These are phyloP conservation scores for Scolopax mira DNA, from an alignment of 2,113 vertebrate genomes.

Conservation along the genomic window DNA sequence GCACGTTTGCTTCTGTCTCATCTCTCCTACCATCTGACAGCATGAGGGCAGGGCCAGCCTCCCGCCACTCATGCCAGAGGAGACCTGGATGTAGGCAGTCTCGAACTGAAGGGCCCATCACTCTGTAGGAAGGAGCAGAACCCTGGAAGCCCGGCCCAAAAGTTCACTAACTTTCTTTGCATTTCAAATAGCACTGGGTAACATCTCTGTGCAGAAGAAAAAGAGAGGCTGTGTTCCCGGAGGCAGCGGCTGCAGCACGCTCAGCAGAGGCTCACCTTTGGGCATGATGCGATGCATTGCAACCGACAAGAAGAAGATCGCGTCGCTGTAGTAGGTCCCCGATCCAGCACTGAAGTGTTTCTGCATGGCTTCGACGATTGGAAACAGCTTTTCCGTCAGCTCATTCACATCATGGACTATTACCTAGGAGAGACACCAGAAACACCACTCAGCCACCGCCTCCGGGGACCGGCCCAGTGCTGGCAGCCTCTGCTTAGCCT, in stretches of 20 bases:
- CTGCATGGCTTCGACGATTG: constrained; percentile 93
- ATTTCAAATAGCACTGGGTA: background rate
- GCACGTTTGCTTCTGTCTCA: background rate
- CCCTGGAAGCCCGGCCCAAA: background rate
- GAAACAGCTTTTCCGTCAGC: constrained; percentile 90
- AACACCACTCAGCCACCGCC: accelerated
- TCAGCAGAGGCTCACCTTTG: constrained; percentile 73
- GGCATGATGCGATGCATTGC: constrained; percentile 97
- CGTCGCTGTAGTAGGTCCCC: constrained; percentile 92
- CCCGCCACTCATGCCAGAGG: accelerated
- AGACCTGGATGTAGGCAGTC: background rate
- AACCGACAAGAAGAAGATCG: constrained; percentile 97
- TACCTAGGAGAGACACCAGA: constrained; percentile 76
- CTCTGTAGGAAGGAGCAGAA: background rate
- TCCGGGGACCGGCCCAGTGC: background rate
- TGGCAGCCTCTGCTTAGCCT: background rate
- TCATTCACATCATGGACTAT: constrained; percentile 86
- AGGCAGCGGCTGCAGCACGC: background rate
- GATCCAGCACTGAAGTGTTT: constrained; percentile 95
- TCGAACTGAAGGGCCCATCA: background rate
- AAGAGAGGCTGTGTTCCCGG: background rate
- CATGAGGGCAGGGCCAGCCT: background rate
- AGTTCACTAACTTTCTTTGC: background rate
- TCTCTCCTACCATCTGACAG: background rate
- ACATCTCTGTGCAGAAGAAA: background rate